Conservation (phyloP, 2,113 vertebrate species). For the Lepus timidus region DNA sequence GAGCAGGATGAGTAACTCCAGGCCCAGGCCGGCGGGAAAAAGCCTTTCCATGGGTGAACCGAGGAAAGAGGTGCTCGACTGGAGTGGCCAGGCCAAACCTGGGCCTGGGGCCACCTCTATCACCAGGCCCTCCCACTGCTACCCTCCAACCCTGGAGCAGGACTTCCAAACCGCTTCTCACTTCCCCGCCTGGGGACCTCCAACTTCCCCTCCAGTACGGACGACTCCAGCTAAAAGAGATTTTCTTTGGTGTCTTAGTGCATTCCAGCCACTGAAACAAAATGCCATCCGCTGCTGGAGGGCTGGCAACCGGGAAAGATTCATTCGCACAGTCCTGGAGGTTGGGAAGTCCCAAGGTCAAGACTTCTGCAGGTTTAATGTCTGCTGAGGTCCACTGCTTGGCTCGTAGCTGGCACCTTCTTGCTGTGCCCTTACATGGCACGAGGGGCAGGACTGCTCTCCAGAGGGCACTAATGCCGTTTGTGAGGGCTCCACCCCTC, state of each 20-base stretch:
- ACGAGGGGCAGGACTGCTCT: neutral
- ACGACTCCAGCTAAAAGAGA: conserved; percentile 22
- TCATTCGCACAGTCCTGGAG: neutral
- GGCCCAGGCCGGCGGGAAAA: neutral
- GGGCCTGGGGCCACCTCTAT: neutral
- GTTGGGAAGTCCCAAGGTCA: no score
- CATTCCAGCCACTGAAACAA: neutral
- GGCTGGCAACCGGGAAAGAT: neutral
- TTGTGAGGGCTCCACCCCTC: neutral
- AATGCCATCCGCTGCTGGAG: neutral
- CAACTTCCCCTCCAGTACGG: neutral
- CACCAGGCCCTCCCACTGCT: no score
- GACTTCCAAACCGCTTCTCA: neutral
- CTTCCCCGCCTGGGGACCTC: neutral
- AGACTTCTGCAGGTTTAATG: no score
- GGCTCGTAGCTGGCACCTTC: neutral
- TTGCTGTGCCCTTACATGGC: neutral
- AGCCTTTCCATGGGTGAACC: neutral
- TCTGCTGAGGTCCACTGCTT: neutral
- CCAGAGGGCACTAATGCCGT: neutral
- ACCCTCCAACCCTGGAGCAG: neutral
- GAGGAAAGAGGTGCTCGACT: neutral
- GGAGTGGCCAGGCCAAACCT: neutral
- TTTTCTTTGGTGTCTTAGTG: neutral
- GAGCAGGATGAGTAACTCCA: neutral